Conservation (phyloP, 2,113 vertebrate genomes). For the human (Homo sapiens) region GRCh38 chr12:117262001-117262500, state of each 20-base stretch:
- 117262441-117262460: too few relatives aligned
- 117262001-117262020: neutral
- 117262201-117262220: conserved; percentile 72
- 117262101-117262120: conserved; percentile 5
- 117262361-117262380: neutral
- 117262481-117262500: neutral
- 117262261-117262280: neutral
- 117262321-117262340: neutral
- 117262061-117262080: conserved; percentile 55
- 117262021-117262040: conserved; percentile 7
- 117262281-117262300: neutral
- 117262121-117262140: neutral
- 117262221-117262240: conserved; percentile 60
- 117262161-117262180: conserved; percentile 51
- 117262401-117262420: neutral
- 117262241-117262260: conserved; percentile 66
- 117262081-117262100: conserved; percentile 63
- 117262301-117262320: conserved; percentile 19
- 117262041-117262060: conserved; percentile 68
- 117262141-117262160: conserved; percentile 61
- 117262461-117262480: too few relatives aligned
- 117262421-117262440: neutral
- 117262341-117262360: neutral
- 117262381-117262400: neutral
- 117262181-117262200: neutral